These are phyloP conservation scores for Eleginops maclovinus DNA, from an alignment of 2,113 vertebrate species.

Conservation along the genomic window DNA sequence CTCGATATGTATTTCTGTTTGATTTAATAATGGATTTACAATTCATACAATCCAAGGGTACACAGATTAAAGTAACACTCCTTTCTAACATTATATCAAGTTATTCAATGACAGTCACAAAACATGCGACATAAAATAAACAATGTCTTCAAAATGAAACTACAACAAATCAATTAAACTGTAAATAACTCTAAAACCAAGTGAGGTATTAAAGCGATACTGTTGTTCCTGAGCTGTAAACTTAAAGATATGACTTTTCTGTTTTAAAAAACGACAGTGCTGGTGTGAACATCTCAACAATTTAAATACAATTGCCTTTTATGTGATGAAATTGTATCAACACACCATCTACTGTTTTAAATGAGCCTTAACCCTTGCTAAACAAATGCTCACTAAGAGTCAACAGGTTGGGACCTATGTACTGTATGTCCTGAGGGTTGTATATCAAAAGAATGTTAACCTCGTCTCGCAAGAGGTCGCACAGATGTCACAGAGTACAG, in stretches of 20 bases:
- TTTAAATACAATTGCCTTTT: neutral
- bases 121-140: neutral
- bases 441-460: too few species aligned
- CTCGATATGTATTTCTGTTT: neutral
- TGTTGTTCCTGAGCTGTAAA: neutral
- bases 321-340: neutral
- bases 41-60: neutral
- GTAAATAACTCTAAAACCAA: neutral
- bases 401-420: neutral
- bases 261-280: neutral
- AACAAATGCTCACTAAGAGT: neutral
- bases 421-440: neutral
- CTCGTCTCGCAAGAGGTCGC: too few species aligned
- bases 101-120: neutral
- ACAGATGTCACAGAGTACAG: too few species aligned
- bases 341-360: neutral
- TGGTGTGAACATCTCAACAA: neutral
- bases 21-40: neutral
- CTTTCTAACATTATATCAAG: neutral
- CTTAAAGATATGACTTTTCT: neutral
- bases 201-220: neutral
- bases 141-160: neutral
- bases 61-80: neutral
- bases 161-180: neutral
- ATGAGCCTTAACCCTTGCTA: neutral